Conservation (phyloP, 1,140 invertebrate species). For the Melitaea cinxia region DNA sequence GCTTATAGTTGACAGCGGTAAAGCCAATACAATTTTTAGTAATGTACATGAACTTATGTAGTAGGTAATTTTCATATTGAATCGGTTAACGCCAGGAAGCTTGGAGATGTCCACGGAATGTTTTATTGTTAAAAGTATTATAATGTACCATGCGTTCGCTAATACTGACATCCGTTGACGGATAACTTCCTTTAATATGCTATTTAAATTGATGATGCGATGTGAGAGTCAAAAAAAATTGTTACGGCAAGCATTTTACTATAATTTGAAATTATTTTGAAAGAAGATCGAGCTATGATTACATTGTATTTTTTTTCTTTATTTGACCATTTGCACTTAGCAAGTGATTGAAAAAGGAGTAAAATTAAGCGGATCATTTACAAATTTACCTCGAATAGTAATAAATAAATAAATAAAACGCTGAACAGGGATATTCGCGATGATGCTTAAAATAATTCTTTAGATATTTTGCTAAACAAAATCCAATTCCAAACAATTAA, state of each 20-base stretch:
- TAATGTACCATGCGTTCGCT: constrained; percentile 23
- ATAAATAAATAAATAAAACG: no score
- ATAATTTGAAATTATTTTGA: no score
- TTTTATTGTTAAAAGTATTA: constrained; percentile 27
- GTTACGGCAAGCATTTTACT: neutral
- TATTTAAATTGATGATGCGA: constrained; percentile 21
- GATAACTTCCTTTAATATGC: constrained; percentile 26
- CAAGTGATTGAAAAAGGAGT: no score
- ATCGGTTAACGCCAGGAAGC: constrained; percentile 13
- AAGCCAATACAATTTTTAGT: no score
- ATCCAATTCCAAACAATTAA: constrained; percentile 2
- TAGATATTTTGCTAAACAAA: neutral
- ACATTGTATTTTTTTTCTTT: no score
- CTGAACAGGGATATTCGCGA: neutral
- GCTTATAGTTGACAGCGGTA: no score
- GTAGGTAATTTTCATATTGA: constrained; percentile 1
- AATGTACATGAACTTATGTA: constrained; percentile 5
- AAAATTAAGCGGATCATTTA: no score
- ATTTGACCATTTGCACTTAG: no score
- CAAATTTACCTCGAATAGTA: no score
- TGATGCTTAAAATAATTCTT: neutral
- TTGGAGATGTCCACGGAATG: neutral
- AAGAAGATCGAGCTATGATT: no score
- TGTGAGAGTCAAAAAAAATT: neutral
- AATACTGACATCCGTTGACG: constrained; percentile 24